These are phyloP conservation scores for Empis stercorea DNA, from an alignment of 2,888 invertebrate species.

Conservation along the genomic window DNA sequence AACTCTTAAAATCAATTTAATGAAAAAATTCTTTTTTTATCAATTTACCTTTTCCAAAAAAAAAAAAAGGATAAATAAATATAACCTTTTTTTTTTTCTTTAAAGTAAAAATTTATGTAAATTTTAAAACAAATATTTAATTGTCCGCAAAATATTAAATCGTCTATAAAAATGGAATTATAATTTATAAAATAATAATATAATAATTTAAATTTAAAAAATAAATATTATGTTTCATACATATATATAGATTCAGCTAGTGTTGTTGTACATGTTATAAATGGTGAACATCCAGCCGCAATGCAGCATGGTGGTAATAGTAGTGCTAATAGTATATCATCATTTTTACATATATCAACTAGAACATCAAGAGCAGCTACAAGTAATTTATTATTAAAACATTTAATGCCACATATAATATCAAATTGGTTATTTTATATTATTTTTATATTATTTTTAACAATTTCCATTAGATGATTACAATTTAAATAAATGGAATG, in stretches of 20 bases:
- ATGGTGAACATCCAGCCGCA: constrained; percentile 56
- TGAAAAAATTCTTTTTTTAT: no score
- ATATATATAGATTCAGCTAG: constrained; percentile 71
- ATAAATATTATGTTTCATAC: no score
- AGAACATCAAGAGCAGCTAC: constrained; percentile 10
- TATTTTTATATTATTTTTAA: constrained; percentile 5
- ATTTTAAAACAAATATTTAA: no score
- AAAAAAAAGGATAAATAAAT: no score
- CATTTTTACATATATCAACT: constrained; percentile 17
- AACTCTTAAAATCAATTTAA: no score
- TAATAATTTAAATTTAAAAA: not conserved
- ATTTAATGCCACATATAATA: constrained; percentile 9
- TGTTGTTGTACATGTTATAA: constrained; percentile 70
- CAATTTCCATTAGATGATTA: constrained; percentile 13
- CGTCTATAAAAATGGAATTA: no score
- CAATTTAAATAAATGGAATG: no score
- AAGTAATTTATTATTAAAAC: constrained; percentile 11
- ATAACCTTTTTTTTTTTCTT: no score
- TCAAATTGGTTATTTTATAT: constrained; percentile 10
- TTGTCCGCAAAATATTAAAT: no score
- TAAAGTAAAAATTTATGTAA: no score
- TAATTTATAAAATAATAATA: no score
- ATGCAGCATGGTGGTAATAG: constrained; percentile 44
- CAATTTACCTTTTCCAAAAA: no score
- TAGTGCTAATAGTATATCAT: constrained; percentile 28